These are phyloP conservation scores for Auanema freiburgensis DNA, from an alignment of 2,888 invertebrate species.

Conservation along the genomic window DNA sequence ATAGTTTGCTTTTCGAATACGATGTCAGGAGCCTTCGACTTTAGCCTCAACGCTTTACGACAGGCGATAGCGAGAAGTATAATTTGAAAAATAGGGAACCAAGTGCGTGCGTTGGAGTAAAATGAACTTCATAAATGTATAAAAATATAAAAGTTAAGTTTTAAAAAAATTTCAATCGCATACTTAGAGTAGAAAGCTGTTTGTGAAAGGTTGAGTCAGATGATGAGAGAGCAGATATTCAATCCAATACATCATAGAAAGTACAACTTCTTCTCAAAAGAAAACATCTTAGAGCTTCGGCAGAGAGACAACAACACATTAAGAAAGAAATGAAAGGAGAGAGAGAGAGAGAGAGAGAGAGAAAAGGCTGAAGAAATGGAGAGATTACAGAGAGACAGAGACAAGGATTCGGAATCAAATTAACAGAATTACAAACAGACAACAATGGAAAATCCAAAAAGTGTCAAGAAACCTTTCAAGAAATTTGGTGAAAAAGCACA, in stretches of 20 bases:
- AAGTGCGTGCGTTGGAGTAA: constrained; percentile 1
- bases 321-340: constrained; percentile 16
- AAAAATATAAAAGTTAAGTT: constrained; percentile 1
- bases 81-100: not conserved
- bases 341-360: not conserved
- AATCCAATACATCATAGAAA: constrained; percentile 1
- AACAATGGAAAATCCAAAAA: too few relatives aligned
- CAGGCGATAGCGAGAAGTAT: too few relatives aligned
- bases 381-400: not conserved
- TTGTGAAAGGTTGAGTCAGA: too few relatives aligned
- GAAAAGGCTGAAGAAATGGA: constrained; percentile 7
- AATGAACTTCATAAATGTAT: not conserved
- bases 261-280: constrained; percentile 14
- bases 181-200: not conserved
- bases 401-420: constrained; percentile 3
- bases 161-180: not conserved
- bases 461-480: too few relatives aligned
- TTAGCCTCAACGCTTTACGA: too few relatives aligned
- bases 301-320: constrained; percentile 9
- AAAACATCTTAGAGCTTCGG: constrained; percentile 13
- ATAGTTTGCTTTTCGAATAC: too few relatives aligned
- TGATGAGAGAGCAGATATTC: constrained; percentile 1
- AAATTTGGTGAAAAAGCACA: too few relatives aligned
- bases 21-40: too few relatives aligned
- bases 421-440: too few relatives aligned